phyloP scores from a whole-genome alignment of 1,140 invertebrate species.

The Papilio glaucus region DNA sequence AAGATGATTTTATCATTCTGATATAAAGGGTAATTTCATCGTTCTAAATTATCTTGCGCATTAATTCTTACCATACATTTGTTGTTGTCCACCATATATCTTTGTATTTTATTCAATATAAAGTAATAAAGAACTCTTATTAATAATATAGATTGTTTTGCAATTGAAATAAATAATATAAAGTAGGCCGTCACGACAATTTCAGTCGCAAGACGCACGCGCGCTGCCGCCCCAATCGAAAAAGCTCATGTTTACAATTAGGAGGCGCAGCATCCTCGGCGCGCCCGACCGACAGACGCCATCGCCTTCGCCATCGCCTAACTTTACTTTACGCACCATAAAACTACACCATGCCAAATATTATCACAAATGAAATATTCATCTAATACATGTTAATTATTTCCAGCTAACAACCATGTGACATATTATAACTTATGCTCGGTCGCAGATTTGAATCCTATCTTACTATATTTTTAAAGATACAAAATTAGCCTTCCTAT shows the following conservation, averaged over 20 bases:
- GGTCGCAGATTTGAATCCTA: too few species aligned
- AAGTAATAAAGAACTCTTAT: too few species aligned
- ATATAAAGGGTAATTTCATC: too few species aligned
- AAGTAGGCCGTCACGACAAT: slow-evolving; percentile 54
- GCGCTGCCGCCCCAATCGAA: slow-evolving; percentile 71
- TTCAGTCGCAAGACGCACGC: slow-evolving; percentile 58
- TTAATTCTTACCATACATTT: too few species aligned
- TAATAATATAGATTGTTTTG: too few species aligned
- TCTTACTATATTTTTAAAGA: too few species aligned
- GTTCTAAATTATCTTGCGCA: too few species aligned
- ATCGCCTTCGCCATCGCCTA: slow-evolving; percentile 24
- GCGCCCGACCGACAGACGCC: slow-evolving; percentile 57
- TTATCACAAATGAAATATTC: neutral
- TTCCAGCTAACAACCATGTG: neutral
- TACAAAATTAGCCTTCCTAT: too few species aligned
- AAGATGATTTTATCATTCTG: too few species aligned
- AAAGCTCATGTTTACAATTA: slow-evolving; percentile 79
- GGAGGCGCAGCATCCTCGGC: slow-evolving; percentile 66
- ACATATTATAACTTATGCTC: too few species aligned
- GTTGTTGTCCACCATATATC: too few species aligned
- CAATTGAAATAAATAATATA: slow-evolving; percentile 30
- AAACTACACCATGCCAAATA: neutral
- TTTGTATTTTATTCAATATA: too few species aligned
- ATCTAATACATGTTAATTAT: neutral
- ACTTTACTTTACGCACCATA: slow-evolving; percentile 20